phyloP scores from a whole-genome alignment of 1,140 invertebrate genomes.

The Theocolax elegans region DNA sequence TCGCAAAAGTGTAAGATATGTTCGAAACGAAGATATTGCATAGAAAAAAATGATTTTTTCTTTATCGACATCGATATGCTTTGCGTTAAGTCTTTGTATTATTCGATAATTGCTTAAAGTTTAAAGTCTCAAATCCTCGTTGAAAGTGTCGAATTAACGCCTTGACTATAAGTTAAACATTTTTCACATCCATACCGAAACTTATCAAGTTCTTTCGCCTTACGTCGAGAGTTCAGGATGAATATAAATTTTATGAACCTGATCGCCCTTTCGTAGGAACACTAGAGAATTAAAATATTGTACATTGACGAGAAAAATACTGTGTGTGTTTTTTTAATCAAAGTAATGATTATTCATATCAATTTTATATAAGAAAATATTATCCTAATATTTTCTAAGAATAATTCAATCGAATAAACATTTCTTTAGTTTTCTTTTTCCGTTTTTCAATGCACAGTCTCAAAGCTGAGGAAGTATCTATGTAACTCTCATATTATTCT shows the following conservation, averaged over 20 bases:
- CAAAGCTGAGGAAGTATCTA: no score
- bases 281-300: not conserved
- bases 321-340: no score
- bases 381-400: no score
- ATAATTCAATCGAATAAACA: no score
- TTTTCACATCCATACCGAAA: not conserved
- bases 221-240: not conserved
- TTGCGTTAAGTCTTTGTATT: conserved; percentile 22
- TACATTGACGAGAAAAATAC: no score
- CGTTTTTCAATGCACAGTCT: no score
- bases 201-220: not conserved
- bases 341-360: no score
- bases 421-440: no score
- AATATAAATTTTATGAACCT: not conserved
- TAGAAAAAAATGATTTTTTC: conserved; percentile 9
- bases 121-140: conserved; percentile 33
- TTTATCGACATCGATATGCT: conserved; percentile 33
- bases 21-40: conserved; percentile 27
- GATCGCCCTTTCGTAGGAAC: conserved; percentile 1
- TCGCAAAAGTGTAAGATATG: conserved; percentile 18
- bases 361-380: no score
- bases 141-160: conserved; percentile 10
- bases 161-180: not conserved
- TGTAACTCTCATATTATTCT: no score
- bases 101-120: conserved; percentile 28